Evolutionary conservation across 1,140 invertebrate genomes (phyloP), one percentile per base, ranked within the genome.

Genomic region (Plodia interpunctella): DNA sequence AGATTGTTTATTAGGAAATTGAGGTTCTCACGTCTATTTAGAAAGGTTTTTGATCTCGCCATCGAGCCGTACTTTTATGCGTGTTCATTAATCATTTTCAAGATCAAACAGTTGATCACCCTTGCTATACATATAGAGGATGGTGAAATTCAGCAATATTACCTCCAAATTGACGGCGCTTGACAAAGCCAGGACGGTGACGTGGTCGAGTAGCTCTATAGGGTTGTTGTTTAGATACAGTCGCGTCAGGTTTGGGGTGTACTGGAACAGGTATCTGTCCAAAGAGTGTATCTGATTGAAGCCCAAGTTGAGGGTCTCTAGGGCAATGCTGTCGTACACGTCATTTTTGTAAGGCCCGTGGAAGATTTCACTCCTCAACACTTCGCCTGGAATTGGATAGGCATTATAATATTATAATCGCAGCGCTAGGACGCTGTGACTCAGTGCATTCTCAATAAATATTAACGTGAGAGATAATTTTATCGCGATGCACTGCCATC

Each of bases 211-310:
- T 18, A 92, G 84, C 44, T 81, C 85, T 2, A 96, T 91, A 0
- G 92, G 91, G 78, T 96, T 97, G 38, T 92, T 91, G 69, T 92
- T 92, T 6, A 97, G 77, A 68, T 92, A 92, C 10, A 97, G 77
- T 35, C 88, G 86, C 59, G 91, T 92, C 50, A 97, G 73, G 54
- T 92, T 90, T 0, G 91, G 90, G 25, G 94, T 91, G 73, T 95
- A 93, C 73, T 94, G 91, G 76, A 97, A 97, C 21, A 95, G 59
- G 55, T 93, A 92, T 52, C 91, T 87, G 76, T 94, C 90, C 49
- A 96, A 80, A 1, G 91, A 92, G 57, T 94, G 92, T 20, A 96
- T 91, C 59, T 89, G 68, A 78, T 96, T 96, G 65, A 92, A 76
- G 13, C 92, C 92, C 2, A 96, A 83, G 77, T 94, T 92, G 21